Base-by-base conservation (phyloP, 2,113 vertebrate genomes). In the Mystacornis crossleyi region DNA sequence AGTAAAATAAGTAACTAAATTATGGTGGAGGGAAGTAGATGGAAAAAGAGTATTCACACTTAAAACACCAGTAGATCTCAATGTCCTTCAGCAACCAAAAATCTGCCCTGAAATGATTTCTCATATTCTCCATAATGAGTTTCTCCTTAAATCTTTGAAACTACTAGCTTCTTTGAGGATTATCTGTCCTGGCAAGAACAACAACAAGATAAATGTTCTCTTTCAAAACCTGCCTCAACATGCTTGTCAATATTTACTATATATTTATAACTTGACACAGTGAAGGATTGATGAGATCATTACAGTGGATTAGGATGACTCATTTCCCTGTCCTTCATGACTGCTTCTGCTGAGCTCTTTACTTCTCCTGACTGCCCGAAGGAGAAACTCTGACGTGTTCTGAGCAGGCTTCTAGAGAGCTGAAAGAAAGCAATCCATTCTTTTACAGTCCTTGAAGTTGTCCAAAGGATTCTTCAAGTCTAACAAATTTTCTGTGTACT, bases 271-370 rank as follows among this genome's bases (percentile, higher is more conserved):
- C 78, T 53, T 50, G 60, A 93, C 51, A 65, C 14, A 24, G 34
- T 25, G 60, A 73, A 89, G 81, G 81, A 93, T 70, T 81, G 73
- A 91, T 57, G 65, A 89, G 55, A 26, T 94, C 69, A 84, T 90
- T 95, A 81, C 51, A 70, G 42, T 64, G 90, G 43, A 78, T 55
- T 53, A 57, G 60, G 50, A 91, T 94, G 90, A 94, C 88, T 93
- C 73, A 84, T 87, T 95, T 87, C 65, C 36, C 36, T 78, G 69
- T 62, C 88, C 88, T 90, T 80, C 72, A 21, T 62, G 47, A 61
- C 64, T 77, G 67, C 67, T 65, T 29, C 64, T 86, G 54, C 81
- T 87, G 51, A 73, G 25, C 60, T 83, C 60, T 86, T 88, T 81
- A 34, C 51, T 48, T 81, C 50, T 85, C n/a, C 43, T 47, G 33